Conservation (phyloP, 30 jellyfish, hydroid and myxozoan genomes). For the Cassiopea xamachana region DNA sequence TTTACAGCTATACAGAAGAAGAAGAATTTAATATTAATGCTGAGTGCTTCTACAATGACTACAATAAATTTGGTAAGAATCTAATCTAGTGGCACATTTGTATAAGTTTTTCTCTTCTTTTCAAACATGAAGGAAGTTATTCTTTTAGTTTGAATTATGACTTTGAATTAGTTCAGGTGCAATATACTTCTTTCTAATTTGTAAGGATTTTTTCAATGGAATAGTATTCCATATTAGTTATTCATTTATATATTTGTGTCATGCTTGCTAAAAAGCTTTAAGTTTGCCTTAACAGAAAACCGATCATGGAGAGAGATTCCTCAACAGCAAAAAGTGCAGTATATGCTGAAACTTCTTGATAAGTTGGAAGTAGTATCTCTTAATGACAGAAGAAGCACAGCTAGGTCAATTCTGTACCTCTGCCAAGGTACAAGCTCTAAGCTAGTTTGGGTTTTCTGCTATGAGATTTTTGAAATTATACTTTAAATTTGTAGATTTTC, state of each 20-base stretch:
- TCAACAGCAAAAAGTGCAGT: conserved; percentile 40
- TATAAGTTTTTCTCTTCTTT: not conserved
- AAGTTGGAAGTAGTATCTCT: conserved; percentile 73
- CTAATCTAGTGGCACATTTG: not conserved
- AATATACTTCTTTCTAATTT: no score
- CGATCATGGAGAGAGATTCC: conserved; percentile 71
- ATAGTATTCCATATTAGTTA: no score
- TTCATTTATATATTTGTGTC: no score
- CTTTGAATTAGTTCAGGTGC: no score
- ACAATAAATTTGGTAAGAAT: conserved; percentile 56
- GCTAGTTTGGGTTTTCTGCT: no score
- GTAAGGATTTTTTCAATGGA: no score
- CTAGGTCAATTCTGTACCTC: conserved; percentile 71
- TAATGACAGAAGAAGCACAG: conserved; percentile 80
- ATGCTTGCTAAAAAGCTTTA: not conserved
- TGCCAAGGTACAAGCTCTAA: conserved; percentile 75
- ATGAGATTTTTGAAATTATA: no score
- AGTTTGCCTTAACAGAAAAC: conserved; percentile 31
- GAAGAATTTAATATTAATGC: conserved; percentile 83
- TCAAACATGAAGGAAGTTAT: no score
- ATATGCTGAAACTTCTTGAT: conserved; percentile 65
- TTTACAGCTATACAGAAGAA: conserved; percentile 96
- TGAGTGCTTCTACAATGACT: conserved; percentile 56
- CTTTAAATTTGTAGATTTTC: no score
- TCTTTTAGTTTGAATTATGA: no score